Conservation (phyloP, 2,888 invertebrate species). For the Erannis defoliaria region DNA sequence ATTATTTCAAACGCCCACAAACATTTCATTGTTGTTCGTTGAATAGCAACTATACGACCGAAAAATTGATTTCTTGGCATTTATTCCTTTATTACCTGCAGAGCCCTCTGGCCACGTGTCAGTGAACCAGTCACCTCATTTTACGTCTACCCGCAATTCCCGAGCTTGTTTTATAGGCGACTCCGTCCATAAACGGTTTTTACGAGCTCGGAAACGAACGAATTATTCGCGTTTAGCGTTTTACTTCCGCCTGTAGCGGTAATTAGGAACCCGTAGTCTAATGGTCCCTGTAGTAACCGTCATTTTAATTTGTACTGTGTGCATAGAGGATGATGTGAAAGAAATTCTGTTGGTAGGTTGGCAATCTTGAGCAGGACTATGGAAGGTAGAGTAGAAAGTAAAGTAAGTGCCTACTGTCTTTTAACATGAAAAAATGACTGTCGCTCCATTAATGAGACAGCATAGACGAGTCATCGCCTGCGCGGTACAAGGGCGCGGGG, state of each 20-base stretch:
- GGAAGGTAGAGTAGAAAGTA: too few species aligned
- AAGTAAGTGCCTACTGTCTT: too few species aligned
- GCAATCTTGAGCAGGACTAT: not conserved
- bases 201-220: slow-evolving; percentile 32
- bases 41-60: slow-evolving; percentile 5
- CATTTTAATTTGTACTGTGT: slow-evolving; percentile 1
- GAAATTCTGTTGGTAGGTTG: not conserved
- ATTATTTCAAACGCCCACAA: not conserved
- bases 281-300: not conserved
- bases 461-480: too few species aligned
- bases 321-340: not conserved
- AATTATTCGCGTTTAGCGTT: slow-evolving; percentile 35
- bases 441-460: too few species aligned
- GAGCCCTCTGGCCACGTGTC: slow-evolving; percentile 20
- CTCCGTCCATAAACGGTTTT: slow-evolving; percentile 35
- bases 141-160: slow-evolving; percentile 8
- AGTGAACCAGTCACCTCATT: slow-evolving; percentile 15
- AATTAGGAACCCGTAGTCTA: slow-evolving; percentile 28
- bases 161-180: slow-evolving; percentile 23
- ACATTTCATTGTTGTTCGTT: slow-evolving; percentile 1
- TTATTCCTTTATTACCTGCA: slow-evolving; percentile 11
- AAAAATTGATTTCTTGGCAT: slow-evolving; percentile 17
- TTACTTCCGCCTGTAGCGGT: slow-evolving; percentile 33
- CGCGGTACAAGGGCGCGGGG: too few species aligned
- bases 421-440: too few species aligned